Evolutionary conservation across 2,888 invertebrate species (phyloP).

Genomic region (Scaptomyza tumidula): DNA sequence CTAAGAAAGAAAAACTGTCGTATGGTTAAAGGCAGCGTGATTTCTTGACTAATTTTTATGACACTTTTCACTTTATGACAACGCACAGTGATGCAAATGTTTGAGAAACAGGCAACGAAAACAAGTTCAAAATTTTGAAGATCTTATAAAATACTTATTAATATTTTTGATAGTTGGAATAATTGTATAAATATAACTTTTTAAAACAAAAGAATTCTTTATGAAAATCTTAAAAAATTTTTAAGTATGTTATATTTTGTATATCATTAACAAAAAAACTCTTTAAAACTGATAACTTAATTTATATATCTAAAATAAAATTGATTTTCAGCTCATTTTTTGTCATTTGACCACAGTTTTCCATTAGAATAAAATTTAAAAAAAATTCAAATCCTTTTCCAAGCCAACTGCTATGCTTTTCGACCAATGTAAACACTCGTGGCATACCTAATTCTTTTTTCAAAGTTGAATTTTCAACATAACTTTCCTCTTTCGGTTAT

Average conservation of each 20-base stretch:
- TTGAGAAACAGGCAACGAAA: background rate
- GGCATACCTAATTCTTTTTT: constrained; percentile 51
- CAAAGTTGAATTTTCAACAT: constrained; percentile 29
- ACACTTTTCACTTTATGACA: constrained; percentile 78
- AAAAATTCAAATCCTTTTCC: background rate
- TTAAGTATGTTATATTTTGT: too few species aligned
- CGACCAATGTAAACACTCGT: background rate
- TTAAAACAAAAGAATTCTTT: too few species aligned
- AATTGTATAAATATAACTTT: too few species aligned
- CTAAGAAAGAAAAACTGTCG: constrained; percentile 11
- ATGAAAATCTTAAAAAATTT: too few species aligned
- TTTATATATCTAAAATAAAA: too few species aligned
- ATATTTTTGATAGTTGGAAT: too few species aligned
- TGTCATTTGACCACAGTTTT: background rate
- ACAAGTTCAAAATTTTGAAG: background rate
- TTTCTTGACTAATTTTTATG: constrained; percentile 80
- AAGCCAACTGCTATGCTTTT: background rate
- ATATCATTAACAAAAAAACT: too few species aligned
- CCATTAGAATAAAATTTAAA: background rate
- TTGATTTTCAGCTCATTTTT: too few species aligned
- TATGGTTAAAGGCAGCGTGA: constrained; percentile 58
- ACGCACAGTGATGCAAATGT: constrained; percentile 16
- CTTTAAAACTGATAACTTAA: too few species aligned
- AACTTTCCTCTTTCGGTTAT: constrained; percentile 4
- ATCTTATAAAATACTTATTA: too few species aligned